phyloP scores from a whole-genome alignment of 2,113 vertebrate species.

The Corapipo altera region DNA sequence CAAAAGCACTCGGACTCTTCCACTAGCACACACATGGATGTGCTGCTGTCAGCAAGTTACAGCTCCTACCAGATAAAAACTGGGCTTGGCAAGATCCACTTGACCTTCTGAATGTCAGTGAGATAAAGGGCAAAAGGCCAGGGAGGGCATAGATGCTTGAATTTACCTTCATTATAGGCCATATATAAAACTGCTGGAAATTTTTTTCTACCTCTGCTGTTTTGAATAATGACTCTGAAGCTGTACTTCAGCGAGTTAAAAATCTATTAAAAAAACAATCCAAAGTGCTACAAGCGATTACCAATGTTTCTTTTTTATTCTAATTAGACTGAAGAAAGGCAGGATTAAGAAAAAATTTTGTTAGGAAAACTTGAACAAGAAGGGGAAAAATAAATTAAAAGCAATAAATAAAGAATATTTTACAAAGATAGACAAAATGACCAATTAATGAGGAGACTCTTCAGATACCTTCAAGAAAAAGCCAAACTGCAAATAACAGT shows the following conservation, averaged over 20 bases:
- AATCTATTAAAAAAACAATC: not conserved
- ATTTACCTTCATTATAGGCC: not conserved
- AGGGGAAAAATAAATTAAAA: not conserved
- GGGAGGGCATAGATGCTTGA: not conserved
- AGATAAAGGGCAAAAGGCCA: not conserved
- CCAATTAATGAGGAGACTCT: not conserved
- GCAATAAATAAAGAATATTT: not conserved
- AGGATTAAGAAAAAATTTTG: not conserved
- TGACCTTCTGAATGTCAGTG: not conserved
- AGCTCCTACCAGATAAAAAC: not conserved
- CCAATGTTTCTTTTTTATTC: not conserved
- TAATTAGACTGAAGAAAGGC: not conserved
- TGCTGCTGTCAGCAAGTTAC: not conserved
- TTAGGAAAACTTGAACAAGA: not conserved
- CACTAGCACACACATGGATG: fast-evolving
- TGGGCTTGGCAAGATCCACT: not conserved
- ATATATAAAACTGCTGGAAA: not conserved
- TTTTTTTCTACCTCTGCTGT: not conserved
- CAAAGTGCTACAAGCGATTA: not conserved
- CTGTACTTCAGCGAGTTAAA: not conserved
- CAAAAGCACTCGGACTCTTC: not conserved
- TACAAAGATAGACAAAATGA: not conserved
- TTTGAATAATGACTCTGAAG: not conserved
- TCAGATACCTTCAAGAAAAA: not conserved
- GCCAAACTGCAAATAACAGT: not conserved